Evolutionary conservation across 2,113 vertebrate species (phyloP), one percentile per base, ranked within the genome.

Genomic region (Pangasianodon hypophthalmus): DNA sequence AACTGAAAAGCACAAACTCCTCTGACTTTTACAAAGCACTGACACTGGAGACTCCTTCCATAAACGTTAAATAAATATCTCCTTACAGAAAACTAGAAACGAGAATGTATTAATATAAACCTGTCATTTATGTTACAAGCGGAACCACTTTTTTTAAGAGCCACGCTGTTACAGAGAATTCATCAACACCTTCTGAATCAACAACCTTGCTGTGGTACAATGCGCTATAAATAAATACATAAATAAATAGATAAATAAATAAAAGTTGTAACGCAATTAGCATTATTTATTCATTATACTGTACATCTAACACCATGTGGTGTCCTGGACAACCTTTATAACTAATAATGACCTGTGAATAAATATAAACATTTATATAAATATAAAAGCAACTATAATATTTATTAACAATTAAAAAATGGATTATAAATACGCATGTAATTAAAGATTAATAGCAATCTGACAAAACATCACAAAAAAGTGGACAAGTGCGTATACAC

Each of bases 401-500:
- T 71, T 37, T 11, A 16, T 71, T 9, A 29, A 64, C 26, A 10
- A n/a, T 29, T 29, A 21, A 5, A 37, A 54, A 54, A 54, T 54
- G 3, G 13, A 54, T 13, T 16, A 54, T 54, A 54, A 16, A 54
- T 29, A 64, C 29, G 11, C 62, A 69, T 14, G n/a, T 14, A 4
- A 16, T n/a, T 32, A 13, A 64, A 64, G 24, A 16, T 16, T 32
- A 69, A 69, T 14, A 32, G 29, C n/a, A 69, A 69, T 14, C 67
- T 69, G 29, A 32, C 67, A 32, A 37, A 81, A 13, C 90, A 67
- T 92, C 87, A 89, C 58, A 83, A 87, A 91, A 77, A 52, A 92
- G 10, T 84, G 62, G 67, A n/a, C 21, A 90, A 81, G 81, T 52
- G 77, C 79, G 86, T 64, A 77, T 50, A 54, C 82, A 80, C 54